phyloP scores from a whole-genome alignment of 2,797 vertebrate genomes.

The Danio aesculapii region DNA sequence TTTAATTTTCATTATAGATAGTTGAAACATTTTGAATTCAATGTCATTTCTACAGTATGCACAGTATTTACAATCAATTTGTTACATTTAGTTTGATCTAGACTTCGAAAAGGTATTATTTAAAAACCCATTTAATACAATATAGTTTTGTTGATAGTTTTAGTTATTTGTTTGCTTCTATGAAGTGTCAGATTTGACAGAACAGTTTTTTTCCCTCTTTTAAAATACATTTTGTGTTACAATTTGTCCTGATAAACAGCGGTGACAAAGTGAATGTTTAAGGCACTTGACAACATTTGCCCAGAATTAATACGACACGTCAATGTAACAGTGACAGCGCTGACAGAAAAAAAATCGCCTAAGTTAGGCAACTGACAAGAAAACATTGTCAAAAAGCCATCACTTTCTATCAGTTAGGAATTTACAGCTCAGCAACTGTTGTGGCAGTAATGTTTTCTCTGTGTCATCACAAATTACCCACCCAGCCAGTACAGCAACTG shows the following conservation, averaged over 20 bases:
- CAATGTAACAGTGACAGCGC: constrained; percentile 2
- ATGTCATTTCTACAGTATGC: neutral
- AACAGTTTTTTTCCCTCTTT: neutral
- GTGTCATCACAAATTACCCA: constrained; percentile 68
- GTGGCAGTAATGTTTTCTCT: constrained; percentile 63
- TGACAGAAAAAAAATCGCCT: constrained; percentile 7
- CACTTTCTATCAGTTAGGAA: constrained; percentile 60
- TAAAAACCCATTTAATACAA: too few species aligned
- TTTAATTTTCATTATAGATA: too few species aligned
- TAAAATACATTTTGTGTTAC: neutral
- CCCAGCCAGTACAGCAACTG: constrained; percentile 54
- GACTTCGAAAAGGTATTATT: too few species aligned
- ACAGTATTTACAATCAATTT: neutral
- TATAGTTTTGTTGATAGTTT: neutral
- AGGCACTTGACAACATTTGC: constrained; percentile 23
- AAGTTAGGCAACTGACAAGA: constrained; percentile 31
- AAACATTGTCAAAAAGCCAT: constrained; percentile 43
- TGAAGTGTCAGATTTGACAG: neutral
- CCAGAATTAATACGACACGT: constrained; percentile 18
- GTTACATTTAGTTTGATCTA: too few species aligned
- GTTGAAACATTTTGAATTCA: too few species aligned
- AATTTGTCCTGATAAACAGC: neutral
- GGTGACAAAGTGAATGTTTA: constrained; percentile 39
- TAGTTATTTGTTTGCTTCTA: neutral
- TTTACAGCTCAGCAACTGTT: constrained; percentile 67